phyloP scores from a whole-genome alignment of 2,888 invertebrate species.

The Morinoia aosen region DNA sequence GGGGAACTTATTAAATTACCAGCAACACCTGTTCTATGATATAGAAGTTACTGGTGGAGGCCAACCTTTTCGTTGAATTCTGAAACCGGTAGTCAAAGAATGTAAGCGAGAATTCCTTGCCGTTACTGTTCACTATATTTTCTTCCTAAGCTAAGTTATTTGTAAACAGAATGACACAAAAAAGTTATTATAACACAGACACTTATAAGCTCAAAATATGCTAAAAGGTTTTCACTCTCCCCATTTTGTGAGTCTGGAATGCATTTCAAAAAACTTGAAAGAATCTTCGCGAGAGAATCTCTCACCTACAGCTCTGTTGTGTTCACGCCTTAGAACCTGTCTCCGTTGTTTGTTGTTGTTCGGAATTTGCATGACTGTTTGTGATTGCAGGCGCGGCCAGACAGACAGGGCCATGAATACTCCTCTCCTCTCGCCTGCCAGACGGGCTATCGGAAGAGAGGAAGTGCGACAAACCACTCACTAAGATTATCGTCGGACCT shows the following conservation, averaged over 20 bases:
- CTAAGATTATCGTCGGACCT: not conserved
- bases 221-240: not conserved
- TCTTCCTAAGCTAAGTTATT: not conserved
- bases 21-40: too few relatives aligned
- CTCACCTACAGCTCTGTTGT: not conserved
- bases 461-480: not conserved
- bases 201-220: not conserved
- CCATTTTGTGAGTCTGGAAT: not conserved
- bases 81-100: not conserved
- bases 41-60: too few relatives aligned
- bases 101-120: not conserved
- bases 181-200: not conserved
- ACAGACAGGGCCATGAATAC: not conserved
- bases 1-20: too few relatives aligned
- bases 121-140: not conserved
- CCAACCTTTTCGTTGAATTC: too few relatives aligned
- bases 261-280: not conserved
- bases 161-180: not conserved
- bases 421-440: not conserved
- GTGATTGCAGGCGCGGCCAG: not conserved
- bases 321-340: not conserved
- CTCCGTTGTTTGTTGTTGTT: not conserved
- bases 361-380: not conserved
- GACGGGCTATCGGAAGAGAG: not conserved
- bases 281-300: too few relatives aligned